Evolutionary conservation across 1,140 invertebrate species (phyloP), one percentile per base, ranked within the genome.

Genomic region (Drosophila malerkotliana): DNA sequence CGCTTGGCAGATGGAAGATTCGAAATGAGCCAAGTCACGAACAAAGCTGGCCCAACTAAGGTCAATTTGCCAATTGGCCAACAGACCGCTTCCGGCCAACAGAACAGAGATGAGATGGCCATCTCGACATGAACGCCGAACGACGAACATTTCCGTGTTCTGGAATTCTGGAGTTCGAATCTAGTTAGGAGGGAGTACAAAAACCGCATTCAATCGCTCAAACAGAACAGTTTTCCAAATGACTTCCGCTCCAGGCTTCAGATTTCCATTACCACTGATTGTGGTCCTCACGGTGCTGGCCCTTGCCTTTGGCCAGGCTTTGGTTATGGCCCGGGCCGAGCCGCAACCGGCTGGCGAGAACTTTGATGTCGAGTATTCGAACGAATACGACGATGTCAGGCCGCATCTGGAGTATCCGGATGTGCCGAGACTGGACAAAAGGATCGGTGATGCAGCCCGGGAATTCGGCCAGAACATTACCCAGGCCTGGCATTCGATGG

Each of bases 321-420:
- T n/a, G 1, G 14, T 18, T 18, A 18, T 18, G 18, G 21, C 9
- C 1, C 5, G 14, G 62, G 53, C 59, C 1, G 28, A 39, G 44
- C 60, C 18, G 12, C n/a, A 3, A 21, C 21, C 26, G 4, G 26
- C 26, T 7, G 26, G 26, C 26, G 21, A 58, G 2, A 74, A 81
- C 14, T 26, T 66, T 1, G 76, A 83, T 0, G 1, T 55, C 45
- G 84, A 88, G 4, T 83, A 88, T 28, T 88, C 83, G 37, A 83
- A 88, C 39, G 83, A 88, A 56, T 89, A 88, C 6, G 83, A 88
- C 34, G 63, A 79, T 45, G 83, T 88, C 54, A 72, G 83, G 1
- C 84, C 83, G 2, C 66, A 83, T 5, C 9, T 89, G 14, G 18
- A 57, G 12, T 83, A 88, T 12, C 83, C 84, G 8, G 76, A 83